Conservation (phyloP, 2,888 invertebrate species). For the Liposcelis brunnea region DNA sequence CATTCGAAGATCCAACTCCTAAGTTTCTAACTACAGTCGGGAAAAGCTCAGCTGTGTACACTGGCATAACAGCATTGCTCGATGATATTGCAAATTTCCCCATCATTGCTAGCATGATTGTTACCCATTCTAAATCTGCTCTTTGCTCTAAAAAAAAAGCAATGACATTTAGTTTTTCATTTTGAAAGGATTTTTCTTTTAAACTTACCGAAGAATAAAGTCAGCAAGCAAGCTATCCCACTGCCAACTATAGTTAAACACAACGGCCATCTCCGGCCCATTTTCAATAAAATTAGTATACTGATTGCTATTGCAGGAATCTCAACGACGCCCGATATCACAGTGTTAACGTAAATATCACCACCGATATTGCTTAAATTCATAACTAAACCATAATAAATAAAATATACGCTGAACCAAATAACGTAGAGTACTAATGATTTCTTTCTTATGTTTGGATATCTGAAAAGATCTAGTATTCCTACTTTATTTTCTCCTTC, state of each 20-base stretch:
- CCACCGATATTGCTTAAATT: conserved; percentile 60
- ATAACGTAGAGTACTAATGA: conserved; percentile 52
- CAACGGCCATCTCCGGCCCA: conserved; percentile 54
- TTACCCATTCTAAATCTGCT: conserved; percentile 43
- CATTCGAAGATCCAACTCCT: conserved; percentile 56
- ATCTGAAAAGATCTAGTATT: conserved; percentile 46
- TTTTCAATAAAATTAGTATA: conserved; percentile 54
- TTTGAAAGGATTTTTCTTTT: background rate
- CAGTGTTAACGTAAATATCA: conserved; percentile 47
- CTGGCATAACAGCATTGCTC: conserved; percentile 62
- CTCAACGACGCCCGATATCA: conserved; percentile 46
- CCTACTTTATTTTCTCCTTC: conserved; percentile 25
- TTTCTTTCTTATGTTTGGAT: conserved; percentile 42
- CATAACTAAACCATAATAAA: conserved; percentile 58
- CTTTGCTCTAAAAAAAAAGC: conserved; percentile 3
- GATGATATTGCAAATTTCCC: conserved; percentile 65
- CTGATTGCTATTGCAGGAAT: conserved; percentile 60
- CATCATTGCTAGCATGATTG: conserved; percentile 56
- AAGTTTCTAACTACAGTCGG: conserved; percentile 52
- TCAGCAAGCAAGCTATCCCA: conserved; percentile 47
- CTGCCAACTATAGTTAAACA: conserved; percentile 48
- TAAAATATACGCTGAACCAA: conserved; percentile 62
- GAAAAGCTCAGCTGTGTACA: conserved; percentile 54
- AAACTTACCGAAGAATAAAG: conserved; percentile 16
- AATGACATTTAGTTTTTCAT: too few species aligned